These are phyloP conservation scores for Atta colombica DNA, from an alignment of 1,140 invertebrate genomes.

Conservation along the genomic window DNA sequence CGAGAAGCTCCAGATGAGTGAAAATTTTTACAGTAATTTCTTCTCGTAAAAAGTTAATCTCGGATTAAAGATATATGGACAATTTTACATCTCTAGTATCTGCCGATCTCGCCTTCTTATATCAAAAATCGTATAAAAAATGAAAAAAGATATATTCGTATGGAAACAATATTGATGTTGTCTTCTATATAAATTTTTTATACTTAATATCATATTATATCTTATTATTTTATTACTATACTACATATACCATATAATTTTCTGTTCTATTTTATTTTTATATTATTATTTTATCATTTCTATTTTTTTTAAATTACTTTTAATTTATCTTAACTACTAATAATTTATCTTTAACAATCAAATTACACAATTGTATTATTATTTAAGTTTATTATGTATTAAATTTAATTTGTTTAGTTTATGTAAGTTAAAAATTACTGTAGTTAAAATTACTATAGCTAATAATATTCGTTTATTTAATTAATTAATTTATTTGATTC, in stretches of 20 bases:
- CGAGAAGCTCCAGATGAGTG: background rate
- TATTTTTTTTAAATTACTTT: background rate
- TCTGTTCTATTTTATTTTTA: background rate
- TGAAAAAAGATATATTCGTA: background rate
- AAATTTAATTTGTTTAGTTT: background rate
- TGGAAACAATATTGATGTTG: background rate
- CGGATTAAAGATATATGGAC: background rate
- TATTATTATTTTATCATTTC: background rate
- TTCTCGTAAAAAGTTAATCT: conserved; percentile 29
- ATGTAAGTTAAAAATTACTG: too few species aligned
- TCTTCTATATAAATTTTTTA: background rate
- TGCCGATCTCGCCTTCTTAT: background rate
- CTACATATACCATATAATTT: background rate
- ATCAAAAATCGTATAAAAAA: background rate
- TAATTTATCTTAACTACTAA: background rate
- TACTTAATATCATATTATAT: background rate
- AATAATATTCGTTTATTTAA: too few species aligned
- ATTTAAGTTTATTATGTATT: too few species aligned
- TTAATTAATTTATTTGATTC: background rate
- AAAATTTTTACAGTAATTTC: conserved; percentile 1
- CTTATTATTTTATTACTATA: background rate
- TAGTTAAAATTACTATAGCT: too few species aligned
- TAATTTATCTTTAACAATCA: background rate
- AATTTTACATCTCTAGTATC: background rate
- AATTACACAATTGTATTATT: background rate